Base-by-base conservation (phyloP, 2,113 vertebrate genomes). In the Chloebia gouldiae region DNA sequence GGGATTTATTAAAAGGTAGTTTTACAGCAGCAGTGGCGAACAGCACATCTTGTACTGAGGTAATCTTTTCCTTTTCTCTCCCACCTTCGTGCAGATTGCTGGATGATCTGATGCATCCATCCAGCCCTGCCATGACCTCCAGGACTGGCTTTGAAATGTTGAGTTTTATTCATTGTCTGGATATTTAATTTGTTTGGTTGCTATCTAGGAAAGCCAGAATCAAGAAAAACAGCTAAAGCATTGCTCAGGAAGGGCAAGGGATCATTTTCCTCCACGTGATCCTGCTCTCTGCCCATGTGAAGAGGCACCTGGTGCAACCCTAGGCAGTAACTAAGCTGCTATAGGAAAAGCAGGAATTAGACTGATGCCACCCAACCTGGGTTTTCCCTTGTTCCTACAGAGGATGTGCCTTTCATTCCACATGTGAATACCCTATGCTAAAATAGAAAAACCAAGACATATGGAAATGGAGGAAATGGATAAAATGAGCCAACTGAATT, bases 1-100 rank as follows among this genome's bases (percentile, higher is more conserved):
- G 92, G 80, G 82, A 61, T 81, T 92, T 95, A 94, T 93, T 95
- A 94, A 90, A 92, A 94, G 73, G 90, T 51, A 90, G 82, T 72
- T 92, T 75, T 63, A 81, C 28, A 90, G 93, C 72, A 84, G 83
- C 22, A n/a, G 77, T 8, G 4, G 65, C 0, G 16, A 93, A 83
- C 3, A 5, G 92, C 80, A 88, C 86, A 63, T 83, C 79, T 84
- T 81, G 79, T 81, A 63, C 90, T 49, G n/a, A 82, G 68, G 60
- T 78, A 68, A 82, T 47, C 81, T 94, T 47, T 47, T 45, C 47
- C 44, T 83, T 83, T 96, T 68, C 64, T 77, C 81, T 87, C 89
- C 81, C 68, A 87, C 66, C 59, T 82, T 60, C 0, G 0, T 2
- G 1, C 39, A 60, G 53, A 60, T 30, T 39, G 49, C 37, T 68